Base-by-base conservation (phyloP, 2,113 vertebrate genomes). In the Apteryx owenii region DNA sequence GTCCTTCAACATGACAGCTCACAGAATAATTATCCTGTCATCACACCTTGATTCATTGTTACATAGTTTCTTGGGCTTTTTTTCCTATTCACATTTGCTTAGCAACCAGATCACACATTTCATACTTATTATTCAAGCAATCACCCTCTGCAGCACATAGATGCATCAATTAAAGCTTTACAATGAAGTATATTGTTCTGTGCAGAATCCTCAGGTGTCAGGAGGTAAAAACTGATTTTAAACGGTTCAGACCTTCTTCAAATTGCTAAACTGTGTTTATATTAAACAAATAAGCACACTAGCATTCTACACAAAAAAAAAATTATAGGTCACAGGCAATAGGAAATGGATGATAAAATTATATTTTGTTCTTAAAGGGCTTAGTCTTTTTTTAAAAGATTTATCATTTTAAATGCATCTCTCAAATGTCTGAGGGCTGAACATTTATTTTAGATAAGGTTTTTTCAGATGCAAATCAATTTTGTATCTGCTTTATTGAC, bases 1-100 rank as follows among this genome's bases (percentile, higher is more conserved):
- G 95, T 96, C 96, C 94, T 98, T 98, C 94, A 90, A 71, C 66
- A 93, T 95, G 96, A 97, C 97, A 96, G 85, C 93, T 95, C 89
- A 72, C 53, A 93, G 94, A 95, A 97, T 97, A 98, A 97, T 96
- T 95, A 77, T 96, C 86, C 92, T 96, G 82, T 95, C 85, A 88
- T 94, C 71, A 9, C 87, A 96, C 93, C 93, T 93, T 98, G 93
- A 97, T 97, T 97, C 96, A 93, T 96, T 84, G 88, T 94, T 97
- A 40, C 16, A 22, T 94, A 4, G 18, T 93, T 97, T 86, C 96
- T 93, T 91, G 50, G 69, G 92, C 91, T 97, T 93, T 89, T 51
- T 83, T 82, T 95, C 56, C 81, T 96, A 84, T 78, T 94, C 81
- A 62, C 51, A 78, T 96, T 97, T 96, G 94, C 96, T 95, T 97